phyloP scores from a whole-genome alignment of 2,888 invertebrate species.

The Abrostola triplasia region DNA sequence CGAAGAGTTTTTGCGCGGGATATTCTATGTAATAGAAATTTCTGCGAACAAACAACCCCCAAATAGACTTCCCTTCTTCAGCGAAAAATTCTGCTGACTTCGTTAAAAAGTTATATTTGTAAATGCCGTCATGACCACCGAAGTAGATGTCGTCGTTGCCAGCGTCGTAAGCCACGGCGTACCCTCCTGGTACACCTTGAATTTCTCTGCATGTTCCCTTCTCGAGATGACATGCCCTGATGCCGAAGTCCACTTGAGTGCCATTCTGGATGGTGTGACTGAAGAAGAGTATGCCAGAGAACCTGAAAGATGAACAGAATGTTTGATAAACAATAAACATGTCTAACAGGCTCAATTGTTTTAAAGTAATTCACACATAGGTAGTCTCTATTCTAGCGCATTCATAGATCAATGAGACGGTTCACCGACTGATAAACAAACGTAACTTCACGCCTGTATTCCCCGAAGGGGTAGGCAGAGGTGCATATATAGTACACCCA shows the following conservation, averaged over 20 bases:
- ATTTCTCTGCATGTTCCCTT: conserved; percentile 65
- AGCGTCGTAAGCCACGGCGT: conserved; percentile 77
- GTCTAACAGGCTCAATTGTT: too few species aligned
- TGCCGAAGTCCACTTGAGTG: conserved; percentile 71
- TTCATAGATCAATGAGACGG: too few species aligned
- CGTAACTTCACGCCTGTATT: too few species aligned
- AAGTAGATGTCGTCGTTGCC: conserved; percentile 81
- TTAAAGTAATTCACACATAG: too few species aligned
- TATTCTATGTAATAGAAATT: conserved; percentile 83
- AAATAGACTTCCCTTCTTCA: conserved; percentile 78
- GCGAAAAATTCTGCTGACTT: conserved; percentile 76
- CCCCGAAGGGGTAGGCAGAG: too few species aligned
- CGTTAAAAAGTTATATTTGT: conserved; percentile 77
- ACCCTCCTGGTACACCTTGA: conserved; percentile 73
- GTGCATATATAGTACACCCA: too few species aligned
- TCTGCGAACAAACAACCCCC: conserved; percentile 74
- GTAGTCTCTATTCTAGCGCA: too few species aligned
- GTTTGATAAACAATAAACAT: not conserved
- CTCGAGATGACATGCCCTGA: conserved; percentile 70
- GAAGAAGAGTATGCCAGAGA: conserved; percentile 74
- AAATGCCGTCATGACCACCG: conserved; percentile 82
- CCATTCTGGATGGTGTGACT: conserved; percentile 75
- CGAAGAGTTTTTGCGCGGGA: conserved; percentile 73
- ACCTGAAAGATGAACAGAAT: conserved; percentile 24
- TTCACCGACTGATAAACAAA: too few species aligned